A percentile compares a stretch with the other conserved stretches of the same genome.
These are phyloP conservation scores for Cepaea hortensis DNA, from an alignment of 2,888 invertebrate species.

Conservation along the genomic window DNA sequence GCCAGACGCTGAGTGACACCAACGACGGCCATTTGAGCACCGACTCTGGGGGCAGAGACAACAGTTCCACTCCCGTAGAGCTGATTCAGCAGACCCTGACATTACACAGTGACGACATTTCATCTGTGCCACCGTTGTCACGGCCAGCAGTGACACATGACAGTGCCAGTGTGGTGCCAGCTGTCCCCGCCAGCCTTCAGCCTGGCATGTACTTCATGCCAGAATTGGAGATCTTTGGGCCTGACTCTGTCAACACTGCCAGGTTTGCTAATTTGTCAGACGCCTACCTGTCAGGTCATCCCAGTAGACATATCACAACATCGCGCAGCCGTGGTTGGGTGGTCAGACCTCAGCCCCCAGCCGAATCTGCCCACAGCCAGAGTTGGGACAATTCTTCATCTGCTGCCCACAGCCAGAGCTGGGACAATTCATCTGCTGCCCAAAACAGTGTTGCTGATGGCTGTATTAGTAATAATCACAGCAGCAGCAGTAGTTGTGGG, in stretches of 20 bases:
- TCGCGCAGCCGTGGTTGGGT: too few species aligned
- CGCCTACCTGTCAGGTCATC: background rate
- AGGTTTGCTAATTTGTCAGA: background rate
- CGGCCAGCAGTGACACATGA: background rate
- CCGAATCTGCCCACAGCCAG: background rate
- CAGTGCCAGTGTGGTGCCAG: background rate
- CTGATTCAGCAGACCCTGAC: conserved; percentile 7
- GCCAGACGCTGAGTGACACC: conserved; percentile 33
- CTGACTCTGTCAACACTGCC: background rate
- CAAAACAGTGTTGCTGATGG: background rate
- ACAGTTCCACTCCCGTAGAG: background rate
- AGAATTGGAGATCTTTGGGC: conserved; percentile 35
- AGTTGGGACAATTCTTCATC: background rate
- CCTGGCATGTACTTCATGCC: conserved; percentile 38
- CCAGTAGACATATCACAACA: background rate
- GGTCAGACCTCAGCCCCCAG: background rate
- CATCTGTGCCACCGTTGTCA: background rate
- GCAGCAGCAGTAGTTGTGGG: background rate
- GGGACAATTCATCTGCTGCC: background rate
- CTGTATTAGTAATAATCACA: background rate
- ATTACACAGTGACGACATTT: background rate
- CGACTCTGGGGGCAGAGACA: conserved; percentile 15
- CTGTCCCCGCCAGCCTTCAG: background rate
- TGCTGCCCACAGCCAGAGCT: background rate
- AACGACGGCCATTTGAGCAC: conserved; percentile 40